These are phyloP conservation scores for Antidorcas marsupialis DNA, from an alignment of 2,113 vertebrate species.

Conservation along the genomic window DNA sequence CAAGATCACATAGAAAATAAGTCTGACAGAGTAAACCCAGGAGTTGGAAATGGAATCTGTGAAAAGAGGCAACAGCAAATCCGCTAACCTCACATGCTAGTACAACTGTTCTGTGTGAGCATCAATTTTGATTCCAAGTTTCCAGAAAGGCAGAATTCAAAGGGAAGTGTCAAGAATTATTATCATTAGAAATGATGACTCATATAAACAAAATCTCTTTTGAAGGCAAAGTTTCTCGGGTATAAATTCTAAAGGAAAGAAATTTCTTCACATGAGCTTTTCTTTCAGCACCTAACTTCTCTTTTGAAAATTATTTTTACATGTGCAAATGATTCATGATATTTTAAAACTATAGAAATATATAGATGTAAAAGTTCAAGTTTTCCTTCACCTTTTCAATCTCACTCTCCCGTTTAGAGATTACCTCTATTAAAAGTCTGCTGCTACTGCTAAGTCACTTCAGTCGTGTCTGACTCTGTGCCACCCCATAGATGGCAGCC, in stretches of 20 bases:
- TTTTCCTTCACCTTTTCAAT: not conserved
- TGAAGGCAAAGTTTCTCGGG: not conserved
- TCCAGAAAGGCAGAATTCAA: conserved; percentile 20
- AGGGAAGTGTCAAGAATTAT: conserved; percentile 6
- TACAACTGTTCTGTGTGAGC: not conserved
- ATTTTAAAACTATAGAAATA: not conserved
- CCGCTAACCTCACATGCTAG: not conserved
- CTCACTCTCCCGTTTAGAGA: not conserved
- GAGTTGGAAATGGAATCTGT: not conserved
- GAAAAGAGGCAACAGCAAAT: not conserved
- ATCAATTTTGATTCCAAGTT: not conserved
- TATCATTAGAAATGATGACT: conserved; percentile 42
- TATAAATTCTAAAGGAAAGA: conserved; percentile 22
- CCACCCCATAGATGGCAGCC: too few relatives aligned
- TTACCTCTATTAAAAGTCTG: not conserved
- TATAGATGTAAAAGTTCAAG: not conserved
- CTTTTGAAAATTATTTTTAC: not conserved
- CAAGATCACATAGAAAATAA: conserved; percentile 36
- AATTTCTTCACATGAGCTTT: not conserved
- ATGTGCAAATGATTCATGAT: not conserved
- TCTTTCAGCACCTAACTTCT: conserved; percentile 16
- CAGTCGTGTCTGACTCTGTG: too few relatives aligned
- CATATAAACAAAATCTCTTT: not conserved
- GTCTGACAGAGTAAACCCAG: conserved; percentile 18
- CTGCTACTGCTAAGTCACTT: too few relatives aligned